phyloP scores from a whole-genome alignment of 1,140 invertebrate genomes.

The Drosophila jambulina region DNA sequence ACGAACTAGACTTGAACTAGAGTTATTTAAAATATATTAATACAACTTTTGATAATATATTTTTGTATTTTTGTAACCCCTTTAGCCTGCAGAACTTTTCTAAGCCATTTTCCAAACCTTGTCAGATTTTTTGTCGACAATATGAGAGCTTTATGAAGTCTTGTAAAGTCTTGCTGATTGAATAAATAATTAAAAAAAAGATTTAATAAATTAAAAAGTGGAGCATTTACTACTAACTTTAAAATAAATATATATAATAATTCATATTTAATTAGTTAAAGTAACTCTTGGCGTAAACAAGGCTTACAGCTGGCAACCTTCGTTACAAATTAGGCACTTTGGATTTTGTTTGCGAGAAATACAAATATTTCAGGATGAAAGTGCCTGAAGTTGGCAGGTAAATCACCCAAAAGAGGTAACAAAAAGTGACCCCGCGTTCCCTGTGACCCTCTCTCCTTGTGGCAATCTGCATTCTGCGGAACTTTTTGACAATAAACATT shows the following conservation, averaged over 20 bases:
- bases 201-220: not conserved
- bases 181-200: not conserved
- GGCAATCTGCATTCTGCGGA: constrained; percentile 40
- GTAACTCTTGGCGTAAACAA: not conserved
- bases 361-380: constrained; percentile 6
- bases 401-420: constrained; percentile 1
- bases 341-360: constrained; percentile 4
- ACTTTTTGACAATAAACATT: constrained; percentile 72
- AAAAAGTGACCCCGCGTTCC: not conserved
- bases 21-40: not conserved
- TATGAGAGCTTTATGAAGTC: not conserved
- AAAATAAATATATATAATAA: not conserved
- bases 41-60: no score
- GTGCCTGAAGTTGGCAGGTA: not conserved
- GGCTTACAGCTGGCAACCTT: not conserved
- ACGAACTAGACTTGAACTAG: not conserved
- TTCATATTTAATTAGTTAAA: constrained; percentile 2
- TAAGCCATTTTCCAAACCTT: not conserved
- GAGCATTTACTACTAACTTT: no score
- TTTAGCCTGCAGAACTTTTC: not conserved
- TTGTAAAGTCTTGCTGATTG: no score
- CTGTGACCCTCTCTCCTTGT: not conserved
- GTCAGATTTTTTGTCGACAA: not conserved
- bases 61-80: not conserved
- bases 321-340: constrained; percentile 4